phyloP scores from a whole-genome alignment of 1,140 invertebrate species.

The Venustaconcha ellipsiformis region DNA sequence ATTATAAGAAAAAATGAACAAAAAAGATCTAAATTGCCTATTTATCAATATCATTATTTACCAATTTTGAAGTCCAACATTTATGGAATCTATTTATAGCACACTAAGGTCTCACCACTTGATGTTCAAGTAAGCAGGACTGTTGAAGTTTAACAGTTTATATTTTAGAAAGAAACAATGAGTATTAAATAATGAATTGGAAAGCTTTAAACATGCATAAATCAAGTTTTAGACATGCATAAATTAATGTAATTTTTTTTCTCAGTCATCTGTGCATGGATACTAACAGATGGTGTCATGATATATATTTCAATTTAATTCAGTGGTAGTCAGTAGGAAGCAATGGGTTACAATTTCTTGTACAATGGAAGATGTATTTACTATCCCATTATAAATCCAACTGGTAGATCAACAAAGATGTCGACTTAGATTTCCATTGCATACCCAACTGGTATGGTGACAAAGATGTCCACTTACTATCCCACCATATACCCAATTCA shows the following conservation, averaged over 20 bases:
- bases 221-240: slow-evolving; percentile 72
- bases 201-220: slow-evolving; percentile 75
- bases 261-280: slow-evolving; percentile 77
- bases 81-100: slow-evolving; percentile 74
- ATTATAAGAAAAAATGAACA: too few relatives aligned
- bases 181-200: too few relatives aligned
- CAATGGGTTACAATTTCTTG: slow-evolving; percentile 1
- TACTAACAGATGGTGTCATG: background rate
- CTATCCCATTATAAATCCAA: slow-evolving; percentile 80
- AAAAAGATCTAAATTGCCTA: too few relatives aligned
- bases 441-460: slow-evolving; percentile 79
- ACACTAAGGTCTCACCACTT: slow-evolving; percentile 73
- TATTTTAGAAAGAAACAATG: too few relatives aligned
- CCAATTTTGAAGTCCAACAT: slow-evolving; percentile 33
- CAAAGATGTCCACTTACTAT: slow-evolving; percentile 80
- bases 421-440: slow-evolving; percentile 76
- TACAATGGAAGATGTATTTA: slow-evolving; percentile 32
- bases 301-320: background rate
- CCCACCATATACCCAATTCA: slow-evolving; percentile 72
- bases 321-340: background rate
- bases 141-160: too few relatives aligned
- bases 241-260: slow-evolving; percentile 84
- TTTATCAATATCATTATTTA: background rate
- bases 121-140: slow-evolving; percentile 29
- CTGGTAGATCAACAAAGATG: background rate